These are phyloP conservation scores for Aix galericulata DNA, from an alignment of 2,113 vertebrate genomes.

Conservation along the genomic window DNA sequence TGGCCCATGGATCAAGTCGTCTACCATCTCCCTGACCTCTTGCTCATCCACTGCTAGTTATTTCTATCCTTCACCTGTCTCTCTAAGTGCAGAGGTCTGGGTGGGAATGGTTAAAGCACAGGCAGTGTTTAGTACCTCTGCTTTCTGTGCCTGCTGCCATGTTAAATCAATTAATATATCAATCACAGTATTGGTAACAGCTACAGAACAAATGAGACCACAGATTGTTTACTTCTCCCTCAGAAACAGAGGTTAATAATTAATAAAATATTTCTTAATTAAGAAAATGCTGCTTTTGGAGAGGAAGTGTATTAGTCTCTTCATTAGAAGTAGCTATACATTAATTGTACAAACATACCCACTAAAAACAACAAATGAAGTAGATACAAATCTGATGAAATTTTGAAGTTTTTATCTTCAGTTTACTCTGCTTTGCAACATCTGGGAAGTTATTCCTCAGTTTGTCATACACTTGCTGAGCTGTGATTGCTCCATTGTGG, in stretches of 20 bases:
- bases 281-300: not conserved
- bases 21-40: not conserved
- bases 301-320: not conserved
- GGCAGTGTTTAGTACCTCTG: not conserved
- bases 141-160: not conserved
- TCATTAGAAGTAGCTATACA: not conserved
- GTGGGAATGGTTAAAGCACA: not conserved
- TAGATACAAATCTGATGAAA: not conserved
- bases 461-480: rapidly evolving
- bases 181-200: slow-evolving; percentile 1
- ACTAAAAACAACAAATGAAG: not conserved
- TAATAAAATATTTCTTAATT: not conserved
- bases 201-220: not conserved
- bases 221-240: not conserved
- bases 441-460: not conserved
- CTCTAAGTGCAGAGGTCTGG: not conserved
- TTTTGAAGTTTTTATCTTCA: not conserved
- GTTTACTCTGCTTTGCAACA: not conserved
- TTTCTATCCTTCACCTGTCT: not conserved
- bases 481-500: not conserved
- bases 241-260: not conserved
- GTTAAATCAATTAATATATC: not conserved
- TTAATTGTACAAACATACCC: rapidly evolving
- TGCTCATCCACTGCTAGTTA: not conserved
- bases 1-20: not conserved